phyloP scores from a whole-genome alignment of 2,888 invertebrate species.

The Herminia tarsipennalis region DNA sequence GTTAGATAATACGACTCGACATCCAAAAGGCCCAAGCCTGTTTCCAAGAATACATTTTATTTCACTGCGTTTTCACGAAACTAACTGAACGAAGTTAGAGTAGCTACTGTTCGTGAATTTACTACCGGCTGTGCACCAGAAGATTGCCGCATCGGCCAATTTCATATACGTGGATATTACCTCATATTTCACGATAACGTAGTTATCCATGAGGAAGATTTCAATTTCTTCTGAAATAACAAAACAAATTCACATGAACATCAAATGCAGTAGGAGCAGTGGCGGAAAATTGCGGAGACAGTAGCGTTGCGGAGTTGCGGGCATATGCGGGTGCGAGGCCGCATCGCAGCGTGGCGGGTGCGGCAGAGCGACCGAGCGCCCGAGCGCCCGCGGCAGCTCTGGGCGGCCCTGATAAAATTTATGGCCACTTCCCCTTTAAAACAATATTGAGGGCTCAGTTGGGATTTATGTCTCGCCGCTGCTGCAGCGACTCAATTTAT shows the following conservation, averaged over 20 bases:
- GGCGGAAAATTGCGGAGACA: slow-evolving; percentile 79
- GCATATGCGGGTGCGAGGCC: slow-evolving; percentile 40
- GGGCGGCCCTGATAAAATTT: slow-evolving; percentile 85
- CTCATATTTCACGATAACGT: slow-evolving; percentile 39
- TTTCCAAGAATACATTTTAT: slow-evolving; percentile 1
- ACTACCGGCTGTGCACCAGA: slow-evolving; percentile 12
- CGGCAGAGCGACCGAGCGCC: too few species aligned
- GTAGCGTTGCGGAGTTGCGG: slow-evolving; percentile 36
- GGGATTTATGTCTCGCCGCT: slow-evolving; percentile 86
- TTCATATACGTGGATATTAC: slow-evolving; percentile 37
- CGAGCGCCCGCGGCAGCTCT: slow-evolving; percentile 65
- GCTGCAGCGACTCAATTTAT: slow-evolving; percentile 86
- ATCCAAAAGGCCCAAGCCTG: background rate
- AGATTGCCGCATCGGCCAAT: slow-evolving; percentile 34
- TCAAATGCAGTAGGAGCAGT: slow-evolving; percentile 68
- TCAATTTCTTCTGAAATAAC: slow-evolving; percentile 67
- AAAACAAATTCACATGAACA: slow-evolving; percentile 70
- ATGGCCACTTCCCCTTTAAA: slow-evolving; percentile 86
- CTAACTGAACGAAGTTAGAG: slow-evolving; percentile 3
- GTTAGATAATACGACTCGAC: background rate
- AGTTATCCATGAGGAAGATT: slow-evolving; percentile 57
- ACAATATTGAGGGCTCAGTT: slow-evolving; percentile 87
- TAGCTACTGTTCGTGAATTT: slow-evolving; percentile 25
- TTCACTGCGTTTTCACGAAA: slow-evolving; percentile 4
- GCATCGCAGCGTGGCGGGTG: slow-evolving; percentile 20